A percentile compares a stretch with the other conserved stretches of the same genome.
Evolutionary conservation across 2,797 vertebrate genomes (phyloP).

Genomic region (Anas bahamensis): DNA sequence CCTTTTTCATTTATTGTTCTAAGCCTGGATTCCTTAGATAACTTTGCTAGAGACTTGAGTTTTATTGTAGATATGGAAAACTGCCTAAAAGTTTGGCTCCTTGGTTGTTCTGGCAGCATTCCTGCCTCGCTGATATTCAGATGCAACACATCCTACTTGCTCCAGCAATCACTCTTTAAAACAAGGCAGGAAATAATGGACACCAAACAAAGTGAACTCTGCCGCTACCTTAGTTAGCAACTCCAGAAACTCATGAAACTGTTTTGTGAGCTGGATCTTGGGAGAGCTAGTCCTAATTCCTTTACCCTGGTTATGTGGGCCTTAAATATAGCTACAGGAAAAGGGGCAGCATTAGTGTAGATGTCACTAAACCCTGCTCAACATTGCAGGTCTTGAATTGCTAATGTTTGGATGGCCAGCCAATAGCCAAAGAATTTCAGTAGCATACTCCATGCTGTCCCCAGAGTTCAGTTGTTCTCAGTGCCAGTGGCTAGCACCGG

Average conservation of each 20-base stretch:
- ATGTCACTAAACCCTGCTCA: not conserved
- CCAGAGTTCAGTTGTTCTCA: not conserved
- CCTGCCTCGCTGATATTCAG: not conserved
- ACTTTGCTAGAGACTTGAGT: not conserved
- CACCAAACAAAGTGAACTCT: not conserved
- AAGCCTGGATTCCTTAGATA: conserved; percentile 54
- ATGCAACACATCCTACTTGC: not conserved
- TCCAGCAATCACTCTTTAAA: not conserved
- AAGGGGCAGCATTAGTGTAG: not conserved
- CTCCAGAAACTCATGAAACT: not conserved
- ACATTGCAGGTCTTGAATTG: not conserved
- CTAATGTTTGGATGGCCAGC: not conserved
- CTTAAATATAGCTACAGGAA: not conserved
- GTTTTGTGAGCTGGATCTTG: not conserved
- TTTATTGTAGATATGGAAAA: conserved; percentile 51
- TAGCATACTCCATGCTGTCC: not conserved
- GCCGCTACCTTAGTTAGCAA: not conserved
- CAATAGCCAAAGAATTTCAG: not conserved
- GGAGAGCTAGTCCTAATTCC: not conserved
- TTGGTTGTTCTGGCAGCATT: not conserved
- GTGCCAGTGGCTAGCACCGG: not conserved
- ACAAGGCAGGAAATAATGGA: not conserved
- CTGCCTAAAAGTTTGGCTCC: conserved; percentile 19
- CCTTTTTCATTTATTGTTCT: conserved; percentile 10
- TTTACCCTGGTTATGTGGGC: not conserved